A percentile compares a stretch with the other conserved stretches of the same genome.
These are phyloP conservation scores for Limonius californicus DNA, from an alignment of 1,140 invertebrate species.

Conservation along the genomic window DNA sequence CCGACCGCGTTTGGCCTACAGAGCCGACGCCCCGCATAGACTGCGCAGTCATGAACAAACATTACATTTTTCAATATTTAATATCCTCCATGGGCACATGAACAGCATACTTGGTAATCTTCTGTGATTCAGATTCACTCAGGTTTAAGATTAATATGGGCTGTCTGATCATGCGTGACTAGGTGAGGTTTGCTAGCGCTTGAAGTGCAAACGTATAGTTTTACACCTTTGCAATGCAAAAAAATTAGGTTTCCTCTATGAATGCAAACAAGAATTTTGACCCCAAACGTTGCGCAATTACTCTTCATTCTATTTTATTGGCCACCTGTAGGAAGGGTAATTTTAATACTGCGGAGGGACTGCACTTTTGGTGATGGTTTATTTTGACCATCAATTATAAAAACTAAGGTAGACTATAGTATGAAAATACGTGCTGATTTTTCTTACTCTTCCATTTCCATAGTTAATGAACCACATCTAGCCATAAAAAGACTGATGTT, in stretches of 20 bases:
- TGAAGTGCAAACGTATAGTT: no score
- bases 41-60: constrained; percentile 37
- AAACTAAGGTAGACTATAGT: no score
- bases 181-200: no score
- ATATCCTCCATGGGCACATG: background rate
- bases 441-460: no score
- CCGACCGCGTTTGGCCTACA: constrained; percentile 22
- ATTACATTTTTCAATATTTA: constrained; percentile 40
- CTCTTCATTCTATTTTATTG: constrained; percentile 13
- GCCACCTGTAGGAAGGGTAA: constrained; percentile 10
- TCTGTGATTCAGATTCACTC: no score
- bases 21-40: constrained; percentile 24
- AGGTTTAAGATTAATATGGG: no score
- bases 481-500: no score
- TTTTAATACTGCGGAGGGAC: background rate
- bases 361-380: background rate
- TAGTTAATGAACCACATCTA: no score
- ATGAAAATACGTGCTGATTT: no score
- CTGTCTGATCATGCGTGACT: no score
- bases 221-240: background rate
- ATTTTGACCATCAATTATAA: no score
- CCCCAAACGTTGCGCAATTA: constrained; percentile 5
- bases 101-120: no score
- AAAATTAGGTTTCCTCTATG: background rate
- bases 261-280: constrained; percentile 9